Base-by-base conservation (phyloP, 1,140 invertebrate genomes). In the Cataglyphis hispanica region DNA sequence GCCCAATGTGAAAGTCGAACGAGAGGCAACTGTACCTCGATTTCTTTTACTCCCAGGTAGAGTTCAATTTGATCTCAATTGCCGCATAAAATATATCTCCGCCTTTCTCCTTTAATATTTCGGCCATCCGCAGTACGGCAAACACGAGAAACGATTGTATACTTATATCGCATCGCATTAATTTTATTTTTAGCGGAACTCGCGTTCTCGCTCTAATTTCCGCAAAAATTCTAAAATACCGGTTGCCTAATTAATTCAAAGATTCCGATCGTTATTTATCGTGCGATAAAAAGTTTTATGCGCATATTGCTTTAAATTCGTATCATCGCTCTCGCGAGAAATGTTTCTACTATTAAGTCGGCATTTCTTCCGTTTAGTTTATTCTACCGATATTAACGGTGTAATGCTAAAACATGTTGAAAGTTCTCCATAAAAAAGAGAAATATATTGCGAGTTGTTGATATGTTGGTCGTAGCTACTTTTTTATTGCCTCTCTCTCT, bases 11-110 rank as follows among this genome's bases (percentile, higher is more conserved):
- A 86, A 88, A 86, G 83, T 89, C 69, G 86, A 37, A 78, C 86
- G 66, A 64, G 58, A 63, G 46, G 46, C 63, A 43, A 75, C 83
- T 74, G 37, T 61, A 69, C 72, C 67, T 88, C 63, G 75, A 70
- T 88, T 86, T 76, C 63, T 70, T 89, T 88, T 56, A 66, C 72
- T 53, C 40, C 50, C 80, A 78, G 66, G 22, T 67, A 40, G 76
- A 88, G 78, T 88, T 86, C 75, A 76, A 76, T 88, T 89, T 86
- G 53, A 40, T 80, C 88, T 81, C 87, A 75, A 89, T 89, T 88
- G 84, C 37, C 63, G 27, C 63, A 19, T 80, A 53, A 83, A 86
- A 75, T 63, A 85, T 69, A 83, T 85, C 83, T 76, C 63, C 75
- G 75, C 75, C 27, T 86, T 88, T 86, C 85, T 84, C 85, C 60